Base-by-base conservation (phyloP, 2,888 invertebrate genomes). In the Mythimna albipuncta region DNA sequence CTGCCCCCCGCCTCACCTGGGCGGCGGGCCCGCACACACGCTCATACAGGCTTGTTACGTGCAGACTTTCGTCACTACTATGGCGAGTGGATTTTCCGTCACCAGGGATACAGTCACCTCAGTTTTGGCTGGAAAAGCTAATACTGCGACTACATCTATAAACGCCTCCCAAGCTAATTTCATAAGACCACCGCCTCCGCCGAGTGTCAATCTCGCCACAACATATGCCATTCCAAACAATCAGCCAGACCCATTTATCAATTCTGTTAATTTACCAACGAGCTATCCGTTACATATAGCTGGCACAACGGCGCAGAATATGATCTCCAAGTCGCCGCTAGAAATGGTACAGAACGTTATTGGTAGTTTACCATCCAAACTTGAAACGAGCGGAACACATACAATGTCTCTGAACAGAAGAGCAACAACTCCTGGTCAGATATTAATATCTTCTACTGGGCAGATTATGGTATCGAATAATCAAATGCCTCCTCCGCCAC, bases 41-140 rank as follows among this genome's bases (percentile, higher is more conserved):
- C 83, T 95, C 54, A 91, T 95, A 77, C 95, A 95, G 81, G 90
- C 96, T 2, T 95, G 94, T 85, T 95, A 96, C 71, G 93, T 95
- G 4, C 96, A 96, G 82, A 93, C 95, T 0, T 93, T 91, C 80
- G 94, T 96, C 0, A 95, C 95, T 2, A 96, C 96, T 1, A 96
- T 96, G 93, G 98, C 98, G 0, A 98, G 98, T 88, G 97, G 98
- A 11, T 97, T 98, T 89, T 98, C 98, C 0, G 97, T 97, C 4
- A 98, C 98, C 52, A 97, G 98, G 83, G 98, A 98, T 89, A 98
- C 98, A 0, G 98, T 98, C 32, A 98, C 98, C 0, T 98, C 98
- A 0, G 98, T 98, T 2, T 91, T 98, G 77, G 98, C 98, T 3
- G 98, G 98, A 5, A 97, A 97, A 90, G 97, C 98, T 0, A 97